Conservation (phyloP, 2,113 vertebrate genomes). For the Gymnogyps californianus region DNA sequence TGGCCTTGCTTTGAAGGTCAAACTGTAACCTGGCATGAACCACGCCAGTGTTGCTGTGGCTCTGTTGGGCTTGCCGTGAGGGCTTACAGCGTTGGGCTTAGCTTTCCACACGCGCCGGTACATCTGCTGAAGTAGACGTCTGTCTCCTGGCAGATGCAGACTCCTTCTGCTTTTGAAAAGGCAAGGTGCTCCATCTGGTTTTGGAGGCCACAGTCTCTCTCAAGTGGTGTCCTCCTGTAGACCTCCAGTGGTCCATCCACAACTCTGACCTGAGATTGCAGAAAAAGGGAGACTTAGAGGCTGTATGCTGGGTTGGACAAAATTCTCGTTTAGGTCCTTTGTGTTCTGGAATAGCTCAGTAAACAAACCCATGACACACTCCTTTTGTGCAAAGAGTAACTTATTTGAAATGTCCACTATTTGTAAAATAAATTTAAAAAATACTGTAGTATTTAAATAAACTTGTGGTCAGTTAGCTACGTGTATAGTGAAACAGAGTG, state of each 20-base stretch:
- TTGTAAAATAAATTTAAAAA: not conserved
- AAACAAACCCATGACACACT: not conserved
- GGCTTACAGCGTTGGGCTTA: conserved; percentile 76
- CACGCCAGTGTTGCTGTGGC: conserved; percentile 78
- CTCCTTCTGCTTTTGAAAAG: conserved; percentile 78
- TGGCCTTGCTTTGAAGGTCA: conserved; percentile 79
- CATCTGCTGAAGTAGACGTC: conserved; percentile 79
- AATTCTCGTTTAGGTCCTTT: not conserved
- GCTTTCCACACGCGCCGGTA: conserved; percentile 74
- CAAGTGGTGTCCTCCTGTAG: conserved; percentile 47
- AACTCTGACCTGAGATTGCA: conserved; percentile 26
- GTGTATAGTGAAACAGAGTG: not conserved
- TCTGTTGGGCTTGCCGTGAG: conserved; percentile 75
- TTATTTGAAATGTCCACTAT: not conserved
- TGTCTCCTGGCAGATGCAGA: conserved; percentile 67
- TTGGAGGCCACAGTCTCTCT: conserved; percentile 76
- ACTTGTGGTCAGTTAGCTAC: not conserved
- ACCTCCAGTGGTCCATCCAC: conserved; percentile 46
- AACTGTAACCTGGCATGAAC: conserved; percentile 77
- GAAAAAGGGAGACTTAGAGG: not conserved
- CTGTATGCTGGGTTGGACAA: not conserved
- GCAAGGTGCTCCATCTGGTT: conserved; percentile 80
- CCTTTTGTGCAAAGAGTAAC: not conserved
- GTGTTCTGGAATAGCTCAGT: not conserved
- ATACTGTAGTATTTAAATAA: not conserved